Base-by-base conservation (phyloP, 2,888 invertebrate species). In the Cantharis flavilabris region DNA sequence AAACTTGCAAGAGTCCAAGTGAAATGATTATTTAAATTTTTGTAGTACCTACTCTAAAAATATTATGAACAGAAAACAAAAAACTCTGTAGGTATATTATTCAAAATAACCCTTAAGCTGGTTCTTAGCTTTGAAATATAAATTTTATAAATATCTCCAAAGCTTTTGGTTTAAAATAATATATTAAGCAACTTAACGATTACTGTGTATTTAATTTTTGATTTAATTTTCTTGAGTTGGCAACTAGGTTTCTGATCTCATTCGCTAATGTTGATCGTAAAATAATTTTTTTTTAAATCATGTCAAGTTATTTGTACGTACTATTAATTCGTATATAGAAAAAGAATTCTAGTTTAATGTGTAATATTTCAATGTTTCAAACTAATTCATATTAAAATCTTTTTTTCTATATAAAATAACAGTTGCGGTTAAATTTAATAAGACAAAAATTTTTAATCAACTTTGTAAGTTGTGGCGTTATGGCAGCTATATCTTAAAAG, bases 391-490 rank as follows among this genome's bases (percentile, higher is more conserved):
- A n/a, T 49, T n/a, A 49, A 49, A 49, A n/a, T 49, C 2, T 7
- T 4, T n/a, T n/a, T 49, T 26, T 26, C 2, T 26, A 7, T 49
- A n/a, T 49, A n/a, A 49, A n/a, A n/a, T 49, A 7, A 70, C 77
- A 77, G 79, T 76, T 77, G 79, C 72, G 69, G 75, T 73, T 73
- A 71, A 71, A 77, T 71, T 72, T 73, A 77, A 77, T 77, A 72
- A 67, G 62, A 49, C n/a, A 49, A 49, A 71, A 76, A 79, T 73
- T 79, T 79, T 79, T 79, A 79, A 79, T 79, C 76, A 76, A 76
- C 74, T 79, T 76, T 75, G 14, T 72, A 63, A 70, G 72, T 72
- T 75, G 75, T 62, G 75, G 62, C 75, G 77, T 72, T 77, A 62
- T 69, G 63, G 16, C n/a, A 70, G 23, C 73, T 73, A 72, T 67